phyloP scores from a whole-genome alignment of 1,140 invertebrate genomes.

The Palaemon carinicauda region DNA sequence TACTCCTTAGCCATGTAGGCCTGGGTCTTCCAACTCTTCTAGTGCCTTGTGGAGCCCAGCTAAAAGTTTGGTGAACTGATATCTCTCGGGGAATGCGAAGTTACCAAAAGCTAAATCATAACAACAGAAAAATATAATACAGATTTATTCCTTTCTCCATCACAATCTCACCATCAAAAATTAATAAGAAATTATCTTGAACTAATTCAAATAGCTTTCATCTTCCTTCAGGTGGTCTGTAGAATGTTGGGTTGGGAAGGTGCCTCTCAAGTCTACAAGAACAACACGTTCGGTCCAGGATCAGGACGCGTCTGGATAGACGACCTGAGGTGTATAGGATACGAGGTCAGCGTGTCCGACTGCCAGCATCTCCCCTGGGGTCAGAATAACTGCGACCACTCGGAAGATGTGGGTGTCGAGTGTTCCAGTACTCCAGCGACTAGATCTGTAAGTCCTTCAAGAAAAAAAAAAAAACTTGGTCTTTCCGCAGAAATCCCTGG shows the following conservation, averaged over 20 bases:
- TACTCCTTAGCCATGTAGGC: too few species aligned
- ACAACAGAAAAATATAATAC: too few species aligned
- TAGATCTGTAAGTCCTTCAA: not conserved
- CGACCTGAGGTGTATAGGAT: conserved; percentile 74
- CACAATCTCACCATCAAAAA: too few species aligned
- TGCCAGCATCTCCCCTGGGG: conserved; percentile 77
- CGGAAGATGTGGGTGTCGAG: conserved; percentile 78
- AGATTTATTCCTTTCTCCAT: too few species aligned
- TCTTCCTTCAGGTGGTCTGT: conserved; percentile 67
- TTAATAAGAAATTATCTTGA: not conserved
- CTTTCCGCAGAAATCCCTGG: too few species aligned
- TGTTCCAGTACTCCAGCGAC: conserved; percentile 64
- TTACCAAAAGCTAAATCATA: too few species aligned
- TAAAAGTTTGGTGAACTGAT: too few species aligned
- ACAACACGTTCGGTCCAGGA: conserved; percentile 65
- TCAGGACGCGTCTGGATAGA: conserved; percentile 79
- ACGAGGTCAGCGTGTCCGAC: conserved; percentile 72
- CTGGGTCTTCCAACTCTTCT: too few species aligned
- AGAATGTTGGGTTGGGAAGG: conserved; percentile 72
- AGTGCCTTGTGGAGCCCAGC: too few species aligned
- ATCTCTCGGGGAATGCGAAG: too few species aligned
- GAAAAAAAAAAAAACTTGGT: too few species aligned
- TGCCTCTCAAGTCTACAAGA: conserved; percentile 63
- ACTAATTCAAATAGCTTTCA: not conserved
- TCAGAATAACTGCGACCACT: conserved; percentile 74